Percentiles rank a stretch among this genome's conserved stretches.
Evolutionary conservation across 2,888 invertebrate genomes (phyloP).

Genomic region (Athalia cordata): DNA sequence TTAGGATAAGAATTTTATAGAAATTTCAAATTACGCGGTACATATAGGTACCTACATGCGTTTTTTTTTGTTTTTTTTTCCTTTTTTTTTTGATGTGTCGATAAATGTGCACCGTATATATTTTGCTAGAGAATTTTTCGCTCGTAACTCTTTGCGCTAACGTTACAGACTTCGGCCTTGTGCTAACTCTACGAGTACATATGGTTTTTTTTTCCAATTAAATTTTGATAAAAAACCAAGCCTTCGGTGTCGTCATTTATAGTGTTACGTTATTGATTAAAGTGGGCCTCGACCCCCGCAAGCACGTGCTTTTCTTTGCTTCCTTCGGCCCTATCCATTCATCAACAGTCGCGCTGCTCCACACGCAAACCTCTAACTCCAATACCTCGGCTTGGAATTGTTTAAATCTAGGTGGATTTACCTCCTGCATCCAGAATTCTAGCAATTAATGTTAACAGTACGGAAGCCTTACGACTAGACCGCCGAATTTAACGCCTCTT

Average conservation of each 20-base stretch:
- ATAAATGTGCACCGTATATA: background rate
- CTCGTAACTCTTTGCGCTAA: constrained; percentile 12
- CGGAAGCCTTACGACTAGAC: background rate
- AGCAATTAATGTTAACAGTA: background rate
- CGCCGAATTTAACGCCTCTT: background rate
- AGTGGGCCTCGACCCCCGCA: constrained; percentile 36
- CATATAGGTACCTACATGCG: background rate
- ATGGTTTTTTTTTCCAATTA: background rate
- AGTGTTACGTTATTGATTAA: constrained; percentile 42
- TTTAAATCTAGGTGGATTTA: constrained; percentile 18
- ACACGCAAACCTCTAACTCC: constrained; percentile 28
- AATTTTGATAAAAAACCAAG: background rate
- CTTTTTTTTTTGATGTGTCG: background rate
- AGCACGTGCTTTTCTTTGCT: constrained; percentile 34
- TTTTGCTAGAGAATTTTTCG: background rate
- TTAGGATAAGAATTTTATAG: no score
- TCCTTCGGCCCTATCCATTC: constrained; percentile 42
- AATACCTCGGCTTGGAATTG: background rate
- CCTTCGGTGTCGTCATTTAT: constrained; percentile 14
- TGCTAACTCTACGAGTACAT: constrained; percentile 2
- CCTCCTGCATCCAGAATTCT: background rate
- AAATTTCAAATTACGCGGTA: no score
- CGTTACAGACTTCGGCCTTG: background rate
- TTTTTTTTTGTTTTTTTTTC: background rate
- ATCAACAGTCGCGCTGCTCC: constrained; percentile 33